These are phyloP conservation scores for Drosophila virilis DNA, from an alignment of 1,140 invertebrate species.

Conservation along the genomic window DNA sequence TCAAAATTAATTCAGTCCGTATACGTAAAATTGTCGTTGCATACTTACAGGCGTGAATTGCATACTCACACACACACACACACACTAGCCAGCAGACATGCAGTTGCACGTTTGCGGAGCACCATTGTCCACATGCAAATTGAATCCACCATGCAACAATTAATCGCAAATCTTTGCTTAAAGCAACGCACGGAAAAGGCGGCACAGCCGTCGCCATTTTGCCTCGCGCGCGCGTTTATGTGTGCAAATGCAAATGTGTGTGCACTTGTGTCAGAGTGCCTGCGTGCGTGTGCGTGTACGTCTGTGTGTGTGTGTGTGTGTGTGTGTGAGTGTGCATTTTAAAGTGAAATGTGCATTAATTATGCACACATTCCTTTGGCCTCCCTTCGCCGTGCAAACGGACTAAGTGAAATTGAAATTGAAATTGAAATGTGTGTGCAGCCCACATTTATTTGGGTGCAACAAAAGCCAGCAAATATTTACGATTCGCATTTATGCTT, in stretches of 20 bases:
- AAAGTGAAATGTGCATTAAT: conserved; percentile 82
- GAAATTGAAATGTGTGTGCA: conserved; percentile 52
- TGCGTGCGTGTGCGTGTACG: conserved; percentile 51
- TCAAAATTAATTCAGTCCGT: not conserved
- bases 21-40: conserved; percentile 18
- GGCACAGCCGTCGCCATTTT: conserved; percentile 69
- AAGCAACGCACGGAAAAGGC: conserved; percentile 65
- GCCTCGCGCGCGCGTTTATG: conserved; percentile 18
- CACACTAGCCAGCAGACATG: conserved; percentile 5
- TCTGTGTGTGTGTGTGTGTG: conserved; percentile 60
- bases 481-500: conserved; percentile 9
- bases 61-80: conserved; percentile 26
- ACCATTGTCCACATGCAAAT: conserved; percentile 54
- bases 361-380: conserved; percentile 61
- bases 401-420: conserved; percentile 71
- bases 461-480: conserved; percentile 21
- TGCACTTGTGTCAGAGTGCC: conserved; percentile 16
- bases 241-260: conserved; percentile 14
- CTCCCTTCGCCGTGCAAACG: conserved; percentile 13
- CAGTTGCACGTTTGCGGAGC: conserved; percentile 1
- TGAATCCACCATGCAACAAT: conserved; percentile 78
- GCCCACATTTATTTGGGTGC: conserved; percentile 26
- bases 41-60: conserved; percentile 55
- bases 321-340: conserved; percentile 69
- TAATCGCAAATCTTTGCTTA: conserved; percentile 81